Conservation (phyloP, 2,888 invertebrate genomes). For the Papilio gigon region DNA sequence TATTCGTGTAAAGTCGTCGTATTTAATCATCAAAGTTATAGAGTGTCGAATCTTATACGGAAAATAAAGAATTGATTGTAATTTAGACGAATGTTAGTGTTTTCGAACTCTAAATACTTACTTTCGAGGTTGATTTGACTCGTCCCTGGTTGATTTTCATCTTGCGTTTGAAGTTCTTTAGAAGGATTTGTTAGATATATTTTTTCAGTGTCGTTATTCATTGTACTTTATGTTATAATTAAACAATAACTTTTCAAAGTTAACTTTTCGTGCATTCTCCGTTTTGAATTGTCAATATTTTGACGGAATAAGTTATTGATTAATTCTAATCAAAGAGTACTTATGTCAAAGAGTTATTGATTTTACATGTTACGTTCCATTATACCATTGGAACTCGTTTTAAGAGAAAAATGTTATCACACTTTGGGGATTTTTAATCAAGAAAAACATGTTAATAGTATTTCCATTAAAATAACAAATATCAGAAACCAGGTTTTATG, state of each 20-base stretch:
- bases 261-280: constrained; percentile 2
- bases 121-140: constrained; percentile 53
- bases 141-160: constrained; percentile 39
- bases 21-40: too few relatives aligned
- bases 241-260: not conserved
- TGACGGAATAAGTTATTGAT: constrained; percentile 3
- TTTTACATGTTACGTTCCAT: constrained; percentile 9
- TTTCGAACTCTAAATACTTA: constrained; percentile 48
- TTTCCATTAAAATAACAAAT: too few relatives aligned
- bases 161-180: constrained; percentile 44
- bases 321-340: not conserved
- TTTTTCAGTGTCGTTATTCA: constrained; percentile 57
- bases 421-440: too few relatives aligned
- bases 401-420: too few relatives aligned
- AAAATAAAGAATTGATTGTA: too few relatives aligned
- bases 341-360: constrained; percentile 7
- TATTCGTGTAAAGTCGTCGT: too few relatives aligned
- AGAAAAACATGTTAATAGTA: too few relatives aligned
- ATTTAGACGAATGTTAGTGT: too few relatives aligned
- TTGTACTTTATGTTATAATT: constrained; percentile 44
- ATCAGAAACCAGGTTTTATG: too few relatives aligned
- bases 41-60: too few relatives aligned
- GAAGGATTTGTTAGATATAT: constrained; percentile 53
- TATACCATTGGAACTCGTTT: not conserved
- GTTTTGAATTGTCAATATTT: constrained; percentile 13